These are phyloP conservation scores for Gambusia affinis DNA, from an alignment of 2,113 vertebrate genomes.

Conservation along the genomic window DNA sequence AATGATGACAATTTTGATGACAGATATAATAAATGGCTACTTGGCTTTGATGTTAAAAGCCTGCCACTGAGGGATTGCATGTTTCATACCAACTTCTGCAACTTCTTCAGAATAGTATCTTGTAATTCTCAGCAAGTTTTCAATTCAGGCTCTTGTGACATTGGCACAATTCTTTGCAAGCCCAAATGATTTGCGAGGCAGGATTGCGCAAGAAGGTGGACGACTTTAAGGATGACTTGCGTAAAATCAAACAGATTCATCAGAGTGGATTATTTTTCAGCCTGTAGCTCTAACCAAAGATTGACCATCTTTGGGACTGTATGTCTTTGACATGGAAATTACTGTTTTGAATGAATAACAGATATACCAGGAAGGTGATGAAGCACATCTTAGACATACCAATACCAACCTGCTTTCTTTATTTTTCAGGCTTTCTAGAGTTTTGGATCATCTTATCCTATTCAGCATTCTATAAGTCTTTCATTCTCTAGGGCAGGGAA, in stretches of 20 bases:
- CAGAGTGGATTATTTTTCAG: constrained; percentile 64
- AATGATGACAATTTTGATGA: background rate
- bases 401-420: background rate
- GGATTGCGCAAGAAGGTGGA: constrained; percentile 44
- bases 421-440: constrained; percentile 17
- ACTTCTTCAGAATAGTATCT: constrained; percentile 27
- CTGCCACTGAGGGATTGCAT: no score
- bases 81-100: background rate
- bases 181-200: constrained; percentile 50
- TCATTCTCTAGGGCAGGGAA: background rate
- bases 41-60: no score
- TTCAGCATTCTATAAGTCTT: constrained; percentile 6
- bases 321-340: constrained; percentile 55
- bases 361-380: constrained; percentile 41
- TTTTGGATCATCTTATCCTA: constrained; percentile 43
- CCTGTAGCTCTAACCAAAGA: constrained; percentile 46
- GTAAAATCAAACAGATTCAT: constrained; percentile 66
- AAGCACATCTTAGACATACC: constrained; percentile 28
- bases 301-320: constrained; percentile 66
- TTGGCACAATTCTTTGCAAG: constrained; percentile 29
- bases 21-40: no score
- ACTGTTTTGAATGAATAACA: constrained; percentile 59
- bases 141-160: constrained; percentile 20
- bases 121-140: constrained; percentile 48
- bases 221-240: constrained; percentile 47